Evolutionary conservation across 1,140 invertebrate genomes (phyloP).

Genomic region (Helicoverpa armigera): DNA sequence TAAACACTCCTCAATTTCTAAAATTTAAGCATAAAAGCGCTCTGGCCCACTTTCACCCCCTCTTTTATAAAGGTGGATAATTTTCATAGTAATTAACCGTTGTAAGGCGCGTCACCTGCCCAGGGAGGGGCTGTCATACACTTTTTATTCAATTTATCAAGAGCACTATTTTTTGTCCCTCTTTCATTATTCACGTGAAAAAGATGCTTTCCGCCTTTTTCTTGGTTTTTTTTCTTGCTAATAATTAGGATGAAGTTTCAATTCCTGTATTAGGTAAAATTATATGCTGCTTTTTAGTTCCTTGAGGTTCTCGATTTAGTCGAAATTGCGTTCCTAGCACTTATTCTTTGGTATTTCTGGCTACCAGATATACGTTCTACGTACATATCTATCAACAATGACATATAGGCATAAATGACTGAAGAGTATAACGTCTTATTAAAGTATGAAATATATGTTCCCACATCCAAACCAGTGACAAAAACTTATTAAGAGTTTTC

Average conservation of each 20-base stretch:
- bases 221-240: slow-evolving; percentile 4
- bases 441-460: too few species aligned
- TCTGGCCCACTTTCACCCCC: slow-evolving; percentile 3
- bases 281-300: too few species aligned
- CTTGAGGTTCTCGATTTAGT: too few species aligned
- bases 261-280: too few species aligned
- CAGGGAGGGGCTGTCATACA: slow-evolving; percentile 29
- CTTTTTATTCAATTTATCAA: slow-evolving; percentile 39
- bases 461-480: too few species aligned
- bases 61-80: slow-evolving; percentile 26
- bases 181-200: slow-evolving; percentile 29
- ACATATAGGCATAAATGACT: too few species aligned
- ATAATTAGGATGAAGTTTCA: background rate
- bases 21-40: slow-evolving; percentile 29
- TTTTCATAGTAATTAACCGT: slow-evolving; percentile 40
- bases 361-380: too few species aligned
- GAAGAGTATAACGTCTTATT: too few species aligned
- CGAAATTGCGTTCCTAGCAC: too few species aligned
- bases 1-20: slow-evolving; percentile 14
- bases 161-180: slow-evolving; percentile 26
- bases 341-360: too few species aligned
- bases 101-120: slow-evolving; percentile 21
- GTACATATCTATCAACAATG: too few species aligned
- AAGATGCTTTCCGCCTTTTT: background rate
- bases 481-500: background rate